A percentile compares a stretch with the other conserved stretches of the same genome.
phyloP scores from a whole-genome alignment of 2,888 invertebrate species.

The Tenthredo mesomela region DNA sequence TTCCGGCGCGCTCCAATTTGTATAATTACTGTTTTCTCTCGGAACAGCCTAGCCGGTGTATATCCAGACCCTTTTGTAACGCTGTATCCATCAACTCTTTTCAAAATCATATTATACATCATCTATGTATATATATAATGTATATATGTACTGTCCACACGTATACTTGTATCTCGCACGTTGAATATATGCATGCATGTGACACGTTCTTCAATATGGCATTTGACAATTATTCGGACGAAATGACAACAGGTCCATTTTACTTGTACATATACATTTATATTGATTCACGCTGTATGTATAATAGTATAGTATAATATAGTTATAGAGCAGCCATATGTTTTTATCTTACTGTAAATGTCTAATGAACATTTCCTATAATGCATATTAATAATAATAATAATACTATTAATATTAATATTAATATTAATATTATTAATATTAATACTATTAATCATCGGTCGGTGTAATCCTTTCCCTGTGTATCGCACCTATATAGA shows the following conservation, averaged over 20 bases:
- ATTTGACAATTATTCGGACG: not conserved
- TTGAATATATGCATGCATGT: not conserved
- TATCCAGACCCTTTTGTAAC: constrained; percentile 34
- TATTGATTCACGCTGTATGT: no score
- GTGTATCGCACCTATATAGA: no score
- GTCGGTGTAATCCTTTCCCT: not conserved
- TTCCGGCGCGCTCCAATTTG: constrained; percentile 66
- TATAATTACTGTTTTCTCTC: constrained; percentile 70
- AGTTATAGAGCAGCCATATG: not conserved
- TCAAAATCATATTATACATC: not conserved
- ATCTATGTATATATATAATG: no score
- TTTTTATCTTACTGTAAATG: no score
- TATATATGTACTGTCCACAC: not conserved
- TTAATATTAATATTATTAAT: no score
- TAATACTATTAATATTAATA: no score
- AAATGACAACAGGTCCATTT: not conserved
- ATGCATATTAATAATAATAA: not conserved
- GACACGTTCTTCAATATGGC: not conserved
- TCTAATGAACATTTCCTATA: not conserved
- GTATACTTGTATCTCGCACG: not conserved
- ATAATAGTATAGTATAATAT: no score
- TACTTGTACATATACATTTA: not conserved
- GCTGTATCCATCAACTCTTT: constrained; percentile 8
- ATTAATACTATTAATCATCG: no score
- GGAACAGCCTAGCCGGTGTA: constrained; percentile 56